phyloP scores from a whole-genome alignment of 2,113 vertebrate genomes.

The Butorides virescens region DNA sequence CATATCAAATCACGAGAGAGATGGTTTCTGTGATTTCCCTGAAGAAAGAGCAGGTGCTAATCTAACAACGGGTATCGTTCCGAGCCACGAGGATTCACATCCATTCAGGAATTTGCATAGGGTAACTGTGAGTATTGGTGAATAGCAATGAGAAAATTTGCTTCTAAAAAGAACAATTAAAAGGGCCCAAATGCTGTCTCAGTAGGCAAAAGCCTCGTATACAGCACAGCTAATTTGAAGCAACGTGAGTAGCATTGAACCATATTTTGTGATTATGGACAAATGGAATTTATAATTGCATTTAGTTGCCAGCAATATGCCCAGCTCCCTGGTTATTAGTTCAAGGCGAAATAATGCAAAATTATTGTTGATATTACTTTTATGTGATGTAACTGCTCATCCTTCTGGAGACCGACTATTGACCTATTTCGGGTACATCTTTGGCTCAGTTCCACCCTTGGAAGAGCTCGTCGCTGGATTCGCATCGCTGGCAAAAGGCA shows the following conservation, averaged over 20 bases:
- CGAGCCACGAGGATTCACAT: not conserved
- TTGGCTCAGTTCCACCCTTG: not conserved
- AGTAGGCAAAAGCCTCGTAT: not conserved
- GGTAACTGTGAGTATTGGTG: not conserved
- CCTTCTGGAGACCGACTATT: not conserved
- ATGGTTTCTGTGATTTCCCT: conserved; percentile 6
- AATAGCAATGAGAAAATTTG: not conserved
- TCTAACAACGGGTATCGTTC: not conserved
- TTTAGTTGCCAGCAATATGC: not conserved
- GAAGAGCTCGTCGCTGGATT: not conserved
- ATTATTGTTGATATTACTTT: not conserved
- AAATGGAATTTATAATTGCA: not conserved
- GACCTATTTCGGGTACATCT: not conserved
- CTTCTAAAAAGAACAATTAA: not conserved
- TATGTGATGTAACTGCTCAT: not conserved
- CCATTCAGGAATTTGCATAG: not conserved
- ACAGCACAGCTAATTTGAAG: not conserved
- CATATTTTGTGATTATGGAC: not conserved
- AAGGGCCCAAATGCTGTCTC: not conserved
- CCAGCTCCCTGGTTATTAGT: not conserved
- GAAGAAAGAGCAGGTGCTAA: not conserved
- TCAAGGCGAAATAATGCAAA: not conserved
- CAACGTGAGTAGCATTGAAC: not conserved
- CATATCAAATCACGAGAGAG: not conserved
- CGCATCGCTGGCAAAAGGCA: not conserved